Evolutionary conservation across 1,140 invertebrate genomes (phyloP).

Genomic region (Cataglyphis hispanica): DNA sequence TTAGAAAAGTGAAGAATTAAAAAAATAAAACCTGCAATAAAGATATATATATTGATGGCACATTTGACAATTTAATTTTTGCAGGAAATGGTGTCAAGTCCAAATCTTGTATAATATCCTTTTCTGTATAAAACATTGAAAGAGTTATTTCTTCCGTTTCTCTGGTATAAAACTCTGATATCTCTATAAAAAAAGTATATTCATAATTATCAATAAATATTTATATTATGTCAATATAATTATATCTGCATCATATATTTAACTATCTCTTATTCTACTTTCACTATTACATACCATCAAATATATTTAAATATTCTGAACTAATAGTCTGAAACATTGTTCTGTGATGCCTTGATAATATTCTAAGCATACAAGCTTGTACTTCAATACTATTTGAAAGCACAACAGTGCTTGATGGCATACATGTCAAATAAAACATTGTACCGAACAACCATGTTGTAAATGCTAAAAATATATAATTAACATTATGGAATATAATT

Average conservation of each 20-base stretch:
- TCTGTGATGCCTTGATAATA: slow-evolving; percentile 78
- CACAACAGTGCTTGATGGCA: slow-evolving; percentile 72
- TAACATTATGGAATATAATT: slow-evolving; percentile 6
- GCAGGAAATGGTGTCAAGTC: slow-evolving; percentile 77
- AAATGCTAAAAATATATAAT: slow-evolving; percentile 75
- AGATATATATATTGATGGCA: slow-evolving; percentile 75
- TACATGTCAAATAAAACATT: slow-evolving; percentile 80
- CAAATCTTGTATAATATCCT: slow-evolving; percentile 76
- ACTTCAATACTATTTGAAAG: slow-evolving; percentile 77
- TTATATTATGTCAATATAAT: not conserved
- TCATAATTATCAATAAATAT: slow-evolving; percentile 21
- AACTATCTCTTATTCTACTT: not conserved
- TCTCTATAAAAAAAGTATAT: slow-evolving; percentile 61
- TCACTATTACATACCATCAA: slow-evolving; percentile 75
- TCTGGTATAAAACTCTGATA: slow-evolving; percentile 68
- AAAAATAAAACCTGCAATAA: slow-evolving; percentile 77
- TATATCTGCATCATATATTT: slow-evolving; percentile 3
- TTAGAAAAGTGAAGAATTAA: slow-evolving; percentile 37
- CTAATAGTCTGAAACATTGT: slow-evolving; percentile 77
- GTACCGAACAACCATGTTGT: slow-evolving; percentile 83
- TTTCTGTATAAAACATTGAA: slow-evolving; percentile 74
- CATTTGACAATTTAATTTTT: slow-evolving; percentile 67
- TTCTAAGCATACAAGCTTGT: slow-evolving; percentile 81
- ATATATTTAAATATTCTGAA: slow-evolving; percentile 77
- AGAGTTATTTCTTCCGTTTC: slow-evolving; percentile 68